Evolutionary conservation across 2,797 vertebrate genomes (phyloP).

Genomic region (Otolemur crassicaudatus): DNA sequence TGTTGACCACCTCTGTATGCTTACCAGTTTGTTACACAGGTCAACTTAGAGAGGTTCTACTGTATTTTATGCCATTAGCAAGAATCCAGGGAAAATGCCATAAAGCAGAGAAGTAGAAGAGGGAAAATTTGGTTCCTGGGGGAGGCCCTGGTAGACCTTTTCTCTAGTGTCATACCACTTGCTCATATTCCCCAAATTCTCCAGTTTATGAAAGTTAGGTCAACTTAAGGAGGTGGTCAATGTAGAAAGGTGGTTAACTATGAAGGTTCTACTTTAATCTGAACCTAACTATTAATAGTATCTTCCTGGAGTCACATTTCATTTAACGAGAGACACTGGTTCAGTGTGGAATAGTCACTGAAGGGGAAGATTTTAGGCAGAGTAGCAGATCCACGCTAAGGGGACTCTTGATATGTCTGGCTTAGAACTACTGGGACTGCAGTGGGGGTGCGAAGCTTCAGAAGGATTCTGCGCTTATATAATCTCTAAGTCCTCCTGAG

Average conservation of each 20-base stretch:
- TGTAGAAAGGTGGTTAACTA: too few relatives aligned
- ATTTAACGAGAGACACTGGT: not conserved
- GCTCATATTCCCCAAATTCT: not conserved
- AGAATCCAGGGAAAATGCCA: not conserved
- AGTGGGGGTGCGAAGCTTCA: not conserved
- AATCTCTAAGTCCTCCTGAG: not conserved
- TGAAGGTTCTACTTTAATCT: not conserved
- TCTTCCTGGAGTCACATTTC: not conserved
- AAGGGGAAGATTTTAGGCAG: not conserved
- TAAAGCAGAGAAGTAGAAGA: not conserved
- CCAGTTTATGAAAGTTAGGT: too few relatives aligned
- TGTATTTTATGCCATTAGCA: not conserved
- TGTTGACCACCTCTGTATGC: too few relatives aligned
- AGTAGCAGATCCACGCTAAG: not conserved
- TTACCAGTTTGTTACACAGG: too few relatives aligned
- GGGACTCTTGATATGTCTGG: not conserved
- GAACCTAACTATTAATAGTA: not conserved
- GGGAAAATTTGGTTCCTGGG: not conserved
- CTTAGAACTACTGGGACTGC: not conserved
- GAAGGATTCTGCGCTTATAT: not conserved
- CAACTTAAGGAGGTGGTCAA: too few relatives aligned
- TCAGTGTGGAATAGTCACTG: not conserved
- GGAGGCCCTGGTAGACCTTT: not conserved
- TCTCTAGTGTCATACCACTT: not conserved
- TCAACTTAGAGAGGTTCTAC: too few relatives aligned